Conservation (phyloP, 92 coral and sea anemone species). For the Pocillopora meandrina region DNA sequence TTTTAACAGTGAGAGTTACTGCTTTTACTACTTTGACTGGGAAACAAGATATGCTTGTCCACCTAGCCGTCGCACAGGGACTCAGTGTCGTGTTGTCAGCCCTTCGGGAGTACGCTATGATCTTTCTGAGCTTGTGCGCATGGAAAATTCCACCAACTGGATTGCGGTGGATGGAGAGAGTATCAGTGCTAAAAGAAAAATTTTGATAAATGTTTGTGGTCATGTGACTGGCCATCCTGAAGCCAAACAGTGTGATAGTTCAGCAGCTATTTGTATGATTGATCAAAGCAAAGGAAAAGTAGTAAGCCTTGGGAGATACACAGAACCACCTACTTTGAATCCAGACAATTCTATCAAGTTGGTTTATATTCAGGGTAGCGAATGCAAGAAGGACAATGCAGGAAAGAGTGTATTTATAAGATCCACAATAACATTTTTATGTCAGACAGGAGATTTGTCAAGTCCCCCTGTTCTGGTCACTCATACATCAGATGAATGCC, state of each 20-base stretch:
- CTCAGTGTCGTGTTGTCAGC: slow-evolving; percentile 72
- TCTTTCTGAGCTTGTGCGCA: slow-evolving; percentile 79
- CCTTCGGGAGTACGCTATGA: slow-evolving; percentile 67
- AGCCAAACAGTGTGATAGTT: slow-evolving; percentile 56
- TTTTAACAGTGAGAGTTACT: slow-evolving; percentile 68
- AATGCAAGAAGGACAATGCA: slow-evolving; percentile 57
- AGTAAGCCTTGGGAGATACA: slow-evolving; percentile 72
- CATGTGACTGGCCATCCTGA: slow-evolving; percentile 33
- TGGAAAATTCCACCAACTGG: slow-evolving; percentile 64
- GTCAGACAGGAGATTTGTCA: slow-evolving; percentile 84
- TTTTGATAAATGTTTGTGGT: slow-evolving; percentile 89
- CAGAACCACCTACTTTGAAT: slow-evolving; percentile 50
- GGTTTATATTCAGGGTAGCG: slow-evolving; percentile 71
- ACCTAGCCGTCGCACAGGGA: slow-evolving; percentile 90
- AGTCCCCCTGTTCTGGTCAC: slow-evolving; percentile 92
- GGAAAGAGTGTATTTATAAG: slow-evolving; percentile 36
- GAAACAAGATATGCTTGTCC: slow-evolving; percentile 85
- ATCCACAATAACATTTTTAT: slow-evolving; percentile 81
- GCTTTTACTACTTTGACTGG: slow-evolving; percentile 94
- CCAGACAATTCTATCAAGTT: slow-evolving; percentile 69
- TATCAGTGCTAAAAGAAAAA: slow-evolving; percentile 57
- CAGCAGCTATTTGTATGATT: slow-evolving; percentile 78
- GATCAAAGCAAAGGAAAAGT: slow-evolving; percentile 51
- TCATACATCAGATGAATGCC: slow-evolving; percentile 78
- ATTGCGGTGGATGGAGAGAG: slow-evolving; percentile 78